Evolutionary conservation across 2,113 vertebrate genomes (phyloP).

Genomic region (Tricholaema leucomelas): DNA sequence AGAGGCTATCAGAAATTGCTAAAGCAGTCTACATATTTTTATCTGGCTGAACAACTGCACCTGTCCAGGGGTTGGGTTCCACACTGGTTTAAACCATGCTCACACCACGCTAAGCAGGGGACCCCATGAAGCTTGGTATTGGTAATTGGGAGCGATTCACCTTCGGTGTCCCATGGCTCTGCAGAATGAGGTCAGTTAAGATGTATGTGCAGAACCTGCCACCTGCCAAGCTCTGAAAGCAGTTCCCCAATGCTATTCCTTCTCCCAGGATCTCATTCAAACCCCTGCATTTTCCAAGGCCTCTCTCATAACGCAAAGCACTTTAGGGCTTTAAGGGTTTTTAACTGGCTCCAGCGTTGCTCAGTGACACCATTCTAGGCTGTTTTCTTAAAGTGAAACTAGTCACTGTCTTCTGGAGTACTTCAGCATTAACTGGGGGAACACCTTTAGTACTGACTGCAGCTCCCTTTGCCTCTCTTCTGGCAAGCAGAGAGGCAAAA

Average conservation of each 20-base stretch:
- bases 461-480: neutral
- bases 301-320: neutral
- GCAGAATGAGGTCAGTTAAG: neutral
- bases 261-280: neutral
- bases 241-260: neutral
- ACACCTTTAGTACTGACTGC: neutral
- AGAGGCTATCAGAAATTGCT: neutral
- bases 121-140: neutral
- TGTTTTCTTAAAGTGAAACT: neutral
- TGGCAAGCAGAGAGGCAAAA: neutral
- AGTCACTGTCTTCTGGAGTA: neutral
- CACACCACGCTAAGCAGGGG: neutral
- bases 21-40: neutral
- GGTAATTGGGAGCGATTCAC: neutral
- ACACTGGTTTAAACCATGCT: neutral
- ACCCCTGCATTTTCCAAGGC: neutral
- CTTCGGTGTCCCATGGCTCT: neutral
- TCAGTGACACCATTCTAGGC: neutral
- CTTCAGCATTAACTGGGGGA: neutral
- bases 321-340: neutral
- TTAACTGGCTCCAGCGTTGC: neutral
- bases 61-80: neutral
- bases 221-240: neutral
- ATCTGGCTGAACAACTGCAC: neutral
- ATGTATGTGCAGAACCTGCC: neutral